Evolutionary conservation across 2,888 invertebrate genomes (phyloP).

Genomic region (Chymomyza caudatula): DNA sequence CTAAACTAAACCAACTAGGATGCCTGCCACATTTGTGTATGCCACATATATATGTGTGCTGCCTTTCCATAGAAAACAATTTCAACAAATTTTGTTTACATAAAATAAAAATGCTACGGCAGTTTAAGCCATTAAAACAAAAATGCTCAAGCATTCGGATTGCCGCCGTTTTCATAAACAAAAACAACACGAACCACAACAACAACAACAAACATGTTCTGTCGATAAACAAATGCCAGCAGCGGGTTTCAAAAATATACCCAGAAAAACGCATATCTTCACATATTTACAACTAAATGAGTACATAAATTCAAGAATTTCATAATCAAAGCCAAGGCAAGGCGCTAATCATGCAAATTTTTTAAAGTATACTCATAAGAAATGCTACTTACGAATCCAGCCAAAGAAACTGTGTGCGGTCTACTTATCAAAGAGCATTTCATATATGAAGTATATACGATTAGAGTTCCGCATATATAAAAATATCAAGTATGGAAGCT

Average conservation of each 20-base stretch:
- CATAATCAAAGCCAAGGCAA: neutral
- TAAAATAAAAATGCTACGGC: slow-evolving; percentile 26
- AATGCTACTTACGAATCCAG: neutral
- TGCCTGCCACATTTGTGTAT: too few species aligned
- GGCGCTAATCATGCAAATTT: neutral
- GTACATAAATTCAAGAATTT: neutral
- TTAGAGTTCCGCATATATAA: neutral
- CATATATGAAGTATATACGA: neutral
- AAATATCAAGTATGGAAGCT: neutral
- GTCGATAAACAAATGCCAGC: neutral
- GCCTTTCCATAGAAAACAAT: slow-evolving; percentile 6
- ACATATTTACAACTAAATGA: neutral
- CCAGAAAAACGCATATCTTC: neutral
- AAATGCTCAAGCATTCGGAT: neutral
- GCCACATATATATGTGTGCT: neutral
- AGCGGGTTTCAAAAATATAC: neutral
- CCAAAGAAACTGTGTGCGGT: neutral
- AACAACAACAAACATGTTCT: neutral
- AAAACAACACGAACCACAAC: neutral
- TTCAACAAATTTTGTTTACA: slow-evolving; percentile 29
- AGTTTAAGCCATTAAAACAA: neutral
- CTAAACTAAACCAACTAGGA: neutral
- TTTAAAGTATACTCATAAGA: too few species aligned
- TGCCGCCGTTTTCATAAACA: neutral
- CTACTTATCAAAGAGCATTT: neutral